Evolutionary conservation across 2,888 invertebrate species (phyloP).

Genomic region (Incurvaria masculella): DNA sequence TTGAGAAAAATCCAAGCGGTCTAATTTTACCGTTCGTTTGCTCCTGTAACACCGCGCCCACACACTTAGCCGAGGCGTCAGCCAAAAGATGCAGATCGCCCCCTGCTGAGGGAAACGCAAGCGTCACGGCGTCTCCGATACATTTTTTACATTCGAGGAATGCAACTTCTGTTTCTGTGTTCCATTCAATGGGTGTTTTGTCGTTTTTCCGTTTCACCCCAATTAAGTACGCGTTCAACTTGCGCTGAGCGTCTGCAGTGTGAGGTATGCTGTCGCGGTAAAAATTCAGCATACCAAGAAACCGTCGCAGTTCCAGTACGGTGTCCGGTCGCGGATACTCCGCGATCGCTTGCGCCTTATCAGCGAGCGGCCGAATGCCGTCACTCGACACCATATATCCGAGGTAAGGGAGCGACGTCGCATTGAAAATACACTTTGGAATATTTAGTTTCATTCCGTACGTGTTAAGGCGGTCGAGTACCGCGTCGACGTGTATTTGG

Average conservation of each 20-base stretch:
- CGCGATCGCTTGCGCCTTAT: slow-evolving; percentile 2
- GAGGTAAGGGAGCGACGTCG: background rate
- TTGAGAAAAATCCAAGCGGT: slow-evolving; percentile 8
- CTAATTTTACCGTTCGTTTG: slow-evolving; percentile 4
- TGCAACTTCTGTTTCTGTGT: background rate
- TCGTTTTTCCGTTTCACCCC: too few relatives aligned
- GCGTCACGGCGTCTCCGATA: slow-evolving; percentile 1
- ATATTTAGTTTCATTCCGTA: slow-evolving; percentile 4
- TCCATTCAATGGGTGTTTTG: too few relatives aligned
- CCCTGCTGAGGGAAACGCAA: slow-evolving; percentile 4
- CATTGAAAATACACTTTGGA: background rate
- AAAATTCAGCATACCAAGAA: slow-evolving; percentile 9
- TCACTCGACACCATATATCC: slow-evolving; percentile 3
- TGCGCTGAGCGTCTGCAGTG: slow-evolving; percentile 4
- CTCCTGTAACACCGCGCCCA: slow-evolving; percentile 8
- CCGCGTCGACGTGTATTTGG: slow-evolving; percentile 5
- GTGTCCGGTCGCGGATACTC: slow-evolving; percentile 3
- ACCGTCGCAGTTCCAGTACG: slow-evolving; percentile 10
- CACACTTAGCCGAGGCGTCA: slow-evolving; percentile 4
- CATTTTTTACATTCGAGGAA: slow-evolving; percentile 7
- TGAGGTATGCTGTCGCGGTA: slow-evolving; percentile 5
- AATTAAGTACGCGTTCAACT: too few relatives aligned
- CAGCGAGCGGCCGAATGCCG: slow-evolving; percentile 4
- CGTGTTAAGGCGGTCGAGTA: slow-evolving; percentile 6
- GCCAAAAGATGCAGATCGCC: slow-evolving; percentile 4